Conservation (phyloP, 2,888 invertebrate genomes). For the Trachelus stipa region DNA sequence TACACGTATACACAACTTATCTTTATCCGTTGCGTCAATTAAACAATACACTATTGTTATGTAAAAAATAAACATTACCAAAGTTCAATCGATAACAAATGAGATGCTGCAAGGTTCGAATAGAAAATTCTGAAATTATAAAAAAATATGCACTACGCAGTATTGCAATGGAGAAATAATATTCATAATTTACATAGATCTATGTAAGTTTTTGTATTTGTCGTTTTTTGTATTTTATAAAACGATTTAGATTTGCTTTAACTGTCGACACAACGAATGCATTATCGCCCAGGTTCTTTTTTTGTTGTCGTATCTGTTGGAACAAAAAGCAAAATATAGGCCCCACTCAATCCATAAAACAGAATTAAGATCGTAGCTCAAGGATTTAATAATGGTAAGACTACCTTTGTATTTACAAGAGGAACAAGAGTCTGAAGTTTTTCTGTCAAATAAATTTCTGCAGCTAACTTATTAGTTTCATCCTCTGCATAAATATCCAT, state of each 20-base stretch:
- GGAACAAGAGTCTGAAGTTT: constrained; percentile 72
- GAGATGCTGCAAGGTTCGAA: background rate
- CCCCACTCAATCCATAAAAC: background rate
- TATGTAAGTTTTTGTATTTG: constrained; percentile 52
- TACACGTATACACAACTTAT: background rate
- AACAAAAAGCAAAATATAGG: constrained; percentile 23
- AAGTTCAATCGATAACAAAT: background rate
- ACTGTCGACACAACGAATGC: constrained; percentile 79
- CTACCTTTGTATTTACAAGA: constrained; percentile 76
- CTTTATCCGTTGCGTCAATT: no score
- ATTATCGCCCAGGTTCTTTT: constrained; percentile 75
- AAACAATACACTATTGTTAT: no score
- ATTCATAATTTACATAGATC: constrained; percentile 5
- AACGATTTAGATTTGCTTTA: constrained; percentile 76
- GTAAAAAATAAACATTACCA: background rate
- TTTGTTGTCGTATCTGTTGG: constrained; percentile 75
- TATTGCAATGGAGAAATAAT: background rate
- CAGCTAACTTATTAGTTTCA: constrained; percentile 75
- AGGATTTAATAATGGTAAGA: background rate
- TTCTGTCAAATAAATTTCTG: constrained; percentile 74
- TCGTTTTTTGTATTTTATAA: constrained; percentile 77
- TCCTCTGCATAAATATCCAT: constrained; percentile 85
- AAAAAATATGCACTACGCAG: background rate
- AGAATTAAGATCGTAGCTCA: background rate
- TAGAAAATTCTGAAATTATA: background rate